These are phyloP conservation scores for Cryptotermes secundus DNA, from an alignment of 1,140 invertebrate species.

Conservation along the genomic window DNA sequence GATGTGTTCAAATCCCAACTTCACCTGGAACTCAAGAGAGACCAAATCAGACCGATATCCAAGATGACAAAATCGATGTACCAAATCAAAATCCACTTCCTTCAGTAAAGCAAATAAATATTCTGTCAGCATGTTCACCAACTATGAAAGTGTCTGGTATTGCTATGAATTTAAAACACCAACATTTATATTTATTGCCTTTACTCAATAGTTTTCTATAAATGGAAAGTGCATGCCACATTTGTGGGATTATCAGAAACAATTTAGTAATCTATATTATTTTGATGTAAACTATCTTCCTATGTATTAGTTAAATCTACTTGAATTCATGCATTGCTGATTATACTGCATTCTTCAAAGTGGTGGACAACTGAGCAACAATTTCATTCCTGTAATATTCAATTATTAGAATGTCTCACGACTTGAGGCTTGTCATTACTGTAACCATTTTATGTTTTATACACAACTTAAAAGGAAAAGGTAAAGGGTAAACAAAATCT, in stretches of 20 bases:
- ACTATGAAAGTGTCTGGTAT: neutral
- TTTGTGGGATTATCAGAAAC: neutral
- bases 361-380: neutral
- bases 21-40: neutral
- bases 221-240: neutral
- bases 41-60: neutral
- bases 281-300: neutral
- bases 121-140: neutral
- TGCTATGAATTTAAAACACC: neutral
- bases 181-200: neutral
- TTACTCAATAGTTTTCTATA: neutral
- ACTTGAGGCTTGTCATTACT: neutral
- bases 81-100: neutral
- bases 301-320: neutral
- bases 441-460: neutral
- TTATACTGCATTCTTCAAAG: too few species aligned
- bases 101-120: neutral
- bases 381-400: neutral
- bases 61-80: neutral
- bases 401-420: neutral
- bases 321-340: neutral
- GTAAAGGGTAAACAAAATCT: neutral
- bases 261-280: neutral
- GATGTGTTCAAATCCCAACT: constrained; percentile 24
- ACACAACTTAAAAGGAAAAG: too few species aligned